These are phyloP conservation scores for Ernsta delagoae DNA, from an alignment of 2,888 invertebrate species.

Conservation along the genomic window DNA sequence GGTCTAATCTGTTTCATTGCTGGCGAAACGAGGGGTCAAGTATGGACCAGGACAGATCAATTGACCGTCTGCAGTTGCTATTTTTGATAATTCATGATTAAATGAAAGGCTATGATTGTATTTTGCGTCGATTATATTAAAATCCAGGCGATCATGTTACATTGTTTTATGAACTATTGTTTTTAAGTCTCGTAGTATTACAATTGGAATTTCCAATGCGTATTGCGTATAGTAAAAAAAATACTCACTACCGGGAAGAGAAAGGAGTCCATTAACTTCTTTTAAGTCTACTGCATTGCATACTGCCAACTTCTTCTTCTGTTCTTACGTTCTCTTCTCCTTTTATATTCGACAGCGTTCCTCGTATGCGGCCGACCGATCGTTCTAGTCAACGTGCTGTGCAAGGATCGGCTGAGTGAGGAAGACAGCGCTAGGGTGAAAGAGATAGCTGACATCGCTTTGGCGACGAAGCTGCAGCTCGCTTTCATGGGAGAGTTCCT, in stretches of 20 bases:
- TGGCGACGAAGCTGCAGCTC: slow-evolving; percentile 52
- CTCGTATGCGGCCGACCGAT: slow-evolving; percentile 76
- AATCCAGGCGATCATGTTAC: neutral
- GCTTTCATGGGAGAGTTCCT: slow-evolving; percentile 70
- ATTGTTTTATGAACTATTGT: neutral
- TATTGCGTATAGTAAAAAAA: too few species aligned
- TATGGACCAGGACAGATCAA: slow-evolving; percentile 30
- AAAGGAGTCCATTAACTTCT: too few species aligned
- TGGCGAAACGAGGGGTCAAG: slow-evolving; percentile 28
- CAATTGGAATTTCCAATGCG: too few species aligned
- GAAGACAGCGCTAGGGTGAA: slow-evolving; percentile 55
- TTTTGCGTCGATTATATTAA: neutral
- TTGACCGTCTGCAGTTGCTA: slow-evolving; percentile 28
- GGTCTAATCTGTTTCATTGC: slow-evolving; percentile 34
- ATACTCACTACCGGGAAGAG: too few species aligned
- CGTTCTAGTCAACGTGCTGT: slow-evolving; percentile 76
- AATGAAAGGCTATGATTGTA: neutral
- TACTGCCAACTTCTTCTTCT: too few species aligned
- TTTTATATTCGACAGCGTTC: slow-evolving; percentile 63
- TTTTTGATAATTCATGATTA: slow-evolving; percentile 1
- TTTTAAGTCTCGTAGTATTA: too few species aligned
- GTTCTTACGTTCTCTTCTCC: neutral
- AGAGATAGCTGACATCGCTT: slow-evolving; percentile 56
- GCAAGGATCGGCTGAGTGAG: slow-evolving; percentile 53
- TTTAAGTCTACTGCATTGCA: too few species aligned